Conservation (phyloP, 2,888 invertebrate genomes). For the Adelognathus sp. region DNA sequence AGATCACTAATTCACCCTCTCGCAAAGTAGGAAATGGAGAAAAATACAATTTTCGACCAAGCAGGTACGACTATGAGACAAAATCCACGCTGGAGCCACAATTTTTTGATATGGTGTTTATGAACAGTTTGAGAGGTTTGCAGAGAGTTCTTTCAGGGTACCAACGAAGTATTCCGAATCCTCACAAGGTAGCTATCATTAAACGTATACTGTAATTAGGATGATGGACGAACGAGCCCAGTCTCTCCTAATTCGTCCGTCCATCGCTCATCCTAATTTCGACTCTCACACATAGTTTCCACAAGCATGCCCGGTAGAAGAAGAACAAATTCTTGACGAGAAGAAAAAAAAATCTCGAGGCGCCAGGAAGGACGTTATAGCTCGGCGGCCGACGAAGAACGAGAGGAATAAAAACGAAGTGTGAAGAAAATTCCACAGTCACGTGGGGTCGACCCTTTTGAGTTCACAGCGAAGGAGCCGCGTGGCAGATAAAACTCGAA, state of each 20-base stretch:
- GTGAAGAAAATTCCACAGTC: conserved; percentile 23
- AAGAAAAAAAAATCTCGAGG: not conserved
- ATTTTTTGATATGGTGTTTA: too few species aligned
- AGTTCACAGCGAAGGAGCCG: not conserved
- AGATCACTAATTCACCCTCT: conserved; percentile 20
- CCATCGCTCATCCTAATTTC: not conserved
- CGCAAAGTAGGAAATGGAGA: too few species aligned
- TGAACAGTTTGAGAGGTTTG: too few species aligned
- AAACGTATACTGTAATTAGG: too few species aligned
- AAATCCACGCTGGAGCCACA: too few species aligned
- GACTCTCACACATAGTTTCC: not conserved
- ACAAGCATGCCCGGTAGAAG: not conserved
- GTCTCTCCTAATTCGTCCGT: not conserved
- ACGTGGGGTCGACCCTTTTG: conserved; percentile 23
- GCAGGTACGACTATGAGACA: too few species aligned
- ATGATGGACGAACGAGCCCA: conserved; percentile 1
- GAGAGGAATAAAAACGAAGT: not conserved
- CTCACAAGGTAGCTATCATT: too few species aligned
- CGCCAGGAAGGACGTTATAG: conserved; percentile 17
- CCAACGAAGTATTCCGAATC: too few species aligned
- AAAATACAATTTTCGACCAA: conserved; percentile 1
- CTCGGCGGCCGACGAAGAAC: not conserved
- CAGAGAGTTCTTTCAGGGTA: too few species aligned
- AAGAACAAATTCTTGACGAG: not conserved
- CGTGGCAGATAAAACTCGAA: conserved; percentile 7